Evolutionary conservation across 2,888 invertebrate genomes (phyloP).

Genomic region (Cryptocephalus moraei): DNA sequence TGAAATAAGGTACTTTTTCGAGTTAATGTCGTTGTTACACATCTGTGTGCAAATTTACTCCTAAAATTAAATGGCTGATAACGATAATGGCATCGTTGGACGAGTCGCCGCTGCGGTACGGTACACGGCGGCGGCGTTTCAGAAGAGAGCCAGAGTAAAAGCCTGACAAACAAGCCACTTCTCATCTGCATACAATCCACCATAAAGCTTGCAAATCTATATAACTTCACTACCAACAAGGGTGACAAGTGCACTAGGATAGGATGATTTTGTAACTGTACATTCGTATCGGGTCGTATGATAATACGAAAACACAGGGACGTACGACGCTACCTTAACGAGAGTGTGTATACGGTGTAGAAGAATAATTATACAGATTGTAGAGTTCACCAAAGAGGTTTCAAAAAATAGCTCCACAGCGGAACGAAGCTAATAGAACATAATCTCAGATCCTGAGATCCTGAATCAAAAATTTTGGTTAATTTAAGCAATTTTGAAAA

Average conservation of each 20-base stretch:
- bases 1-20: too few species aligned
- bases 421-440: too few species aligned
- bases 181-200: slow-evolving; percentile 31
- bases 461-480: too few species aligned
- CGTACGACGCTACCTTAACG: too few species aligned
- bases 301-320: too few species aligned
- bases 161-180: slow-evolving; percentile 29
- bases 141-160: neutral
- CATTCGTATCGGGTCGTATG: neutral
- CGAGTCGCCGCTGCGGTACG: neutral
- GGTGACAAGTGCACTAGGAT: slow-evolving; percentile 1
- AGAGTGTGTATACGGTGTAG: too few species aligned
- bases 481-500: too few species aligned
- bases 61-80: too few species aligned
- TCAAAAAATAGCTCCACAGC: too few species aligned
- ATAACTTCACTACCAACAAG: slow-evolving; percentile 6
- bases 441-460: too few species aligned
- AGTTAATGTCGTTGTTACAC: neutral
- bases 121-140: neutral
- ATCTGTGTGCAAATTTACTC: neutral
- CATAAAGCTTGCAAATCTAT: slow-evolving; percentile 21
- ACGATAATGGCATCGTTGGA: neutral
- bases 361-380: too few species aligned
- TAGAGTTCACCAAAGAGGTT: too few species aligned
- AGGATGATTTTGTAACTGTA: slow-evolving; percentile 3